Base-by-base conservation (phyloP, 1,140 invertebrate species). In the Octopus sinensis region DNA sequence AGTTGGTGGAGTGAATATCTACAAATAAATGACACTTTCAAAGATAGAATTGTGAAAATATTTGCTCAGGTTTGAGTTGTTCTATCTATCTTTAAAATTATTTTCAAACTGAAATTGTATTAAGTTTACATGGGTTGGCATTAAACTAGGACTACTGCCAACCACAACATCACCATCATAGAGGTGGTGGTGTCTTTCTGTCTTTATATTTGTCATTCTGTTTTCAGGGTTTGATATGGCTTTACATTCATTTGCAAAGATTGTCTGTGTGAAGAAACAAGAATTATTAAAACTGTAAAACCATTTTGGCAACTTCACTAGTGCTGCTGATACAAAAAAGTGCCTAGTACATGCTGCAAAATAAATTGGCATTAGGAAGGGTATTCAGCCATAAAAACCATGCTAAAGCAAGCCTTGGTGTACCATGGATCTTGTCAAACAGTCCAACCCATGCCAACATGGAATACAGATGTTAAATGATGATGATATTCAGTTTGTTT, bases 1-100 rank as follows among this genome's bases (percentile, higher is more conserved):
- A 88, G 91, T 80, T 92, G 91, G 91, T 92, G 91, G 91, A 89
- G 90, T 81, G 91, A 92, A 78, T 92, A 88, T 80, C 82, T 91
- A 1, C 87, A 90, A 80, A 92, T 91, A 30, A 83, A 91, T 80
- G 86, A 87, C 4, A 83, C 86, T 23, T 88, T 91, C 82, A 86
- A 86, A 62, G 86, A 90, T 30, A 86, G 91, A 81, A 85, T 90
- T 23, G 90, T 92, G 7, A 92, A 92, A 84, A 90, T 92, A 83
- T 92, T 91, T 89, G 91, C 91, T 79, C 90, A 91, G 86, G 89
- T 91, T 84, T 62, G 81, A 56, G 17, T 62, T 62, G 9, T 62
- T 17, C 56, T 12, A 62, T 17, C 17, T 62, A 12, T 12, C 9
- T 12, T 12, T 12, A 62, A 62, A 62, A 62, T 62, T 62, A 12